Evolutionary conservation across 2,888 invertebrate genomes (phyloP), one percentile per base, ranked within the genome.

Genomic region (Sarcophaga rosellei): DNA sequence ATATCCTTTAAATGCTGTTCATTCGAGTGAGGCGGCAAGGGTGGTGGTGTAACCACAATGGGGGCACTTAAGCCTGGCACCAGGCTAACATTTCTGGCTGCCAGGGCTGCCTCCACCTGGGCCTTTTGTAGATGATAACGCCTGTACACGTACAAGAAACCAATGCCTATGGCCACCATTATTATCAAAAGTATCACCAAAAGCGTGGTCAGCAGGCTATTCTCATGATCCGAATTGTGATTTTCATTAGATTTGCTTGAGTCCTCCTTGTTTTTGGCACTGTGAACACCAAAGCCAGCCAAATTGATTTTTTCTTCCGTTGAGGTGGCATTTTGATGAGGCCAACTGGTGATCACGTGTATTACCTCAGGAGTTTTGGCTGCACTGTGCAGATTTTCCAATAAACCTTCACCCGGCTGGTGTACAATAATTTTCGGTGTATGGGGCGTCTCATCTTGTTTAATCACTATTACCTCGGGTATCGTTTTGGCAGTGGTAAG

Each of bases 341-440:
- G 86, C 89, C 89, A 90, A n/a, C 74, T 84, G 35, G 93, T 92
- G 25, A 93, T 93, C 6, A 93, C 91, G 61, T 93, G 93, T 47
- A 93, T 93, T 0, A 93, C 92, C n/a, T 93, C 93, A 0, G 93
- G 91, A 0, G 90, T 84, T 17, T 90, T 90, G 0, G 88, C 87
- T 1, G 87, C 89, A 0, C 89, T 89, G 11, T 90, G 90, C 5
- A 92, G 79, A 81, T 91, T 90, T 76, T 91, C 90, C n/a, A 91
- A 86, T 25, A 91, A 76, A 15, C 83, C 88, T 5, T 88, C 89
- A 62, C 90, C 89, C 15, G 91, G 91, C 83, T 93, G 91, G 70
- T 93, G 92, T 6, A 93, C 87, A 35, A 93, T 92, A 17, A 92
- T 92, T 86, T 93, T 92, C 0, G 93, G 93, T 5, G 91, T 89